phyloP scores from a whole-genome alignment of 2,888 invertebrate genomes.

The Caenorhabditis sp. region DNA sequence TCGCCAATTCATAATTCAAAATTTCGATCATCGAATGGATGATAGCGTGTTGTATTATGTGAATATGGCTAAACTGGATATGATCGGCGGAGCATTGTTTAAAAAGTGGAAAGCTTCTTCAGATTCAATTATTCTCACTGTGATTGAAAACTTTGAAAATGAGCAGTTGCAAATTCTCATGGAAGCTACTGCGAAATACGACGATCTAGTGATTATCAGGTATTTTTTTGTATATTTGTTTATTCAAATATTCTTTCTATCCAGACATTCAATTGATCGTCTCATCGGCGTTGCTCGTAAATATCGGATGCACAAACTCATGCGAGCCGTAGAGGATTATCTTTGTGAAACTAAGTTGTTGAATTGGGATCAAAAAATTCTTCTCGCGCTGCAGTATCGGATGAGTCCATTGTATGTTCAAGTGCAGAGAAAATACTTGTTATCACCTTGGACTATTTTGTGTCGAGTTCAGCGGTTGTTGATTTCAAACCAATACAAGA shows the following conservation, averaged over 20 bases:
- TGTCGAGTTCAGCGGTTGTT: conserved; percentile 39
- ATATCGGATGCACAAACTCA: conserved; percentile 33
- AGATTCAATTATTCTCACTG: conserved; percentile 11
- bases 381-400: conserved; percentile 34
- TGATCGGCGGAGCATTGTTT: conserved; percentile 35
- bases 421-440: conserved; percentile 27
- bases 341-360: conserved; percentile 24
- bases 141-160: conserved; percentile 26
- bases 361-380: conserved; percentile 40
- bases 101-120: conserved; percentile 35
- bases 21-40: conserved; percentile 28
- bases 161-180: conserved; percentile 17
- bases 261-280: conserved; percentile 15
- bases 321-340: conserved; percentile 29
- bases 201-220: conserved; percentile 23
- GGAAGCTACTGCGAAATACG: conserved; percentile 35
- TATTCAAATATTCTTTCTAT: not conserved
- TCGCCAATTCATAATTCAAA: conserved; percentile 34
- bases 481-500: conserved; percentile 7
- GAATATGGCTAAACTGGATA: conserved; percentile 15
- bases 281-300: conserved; percentile 20
- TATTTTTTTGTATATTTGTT: not conserved
- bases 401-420: conserved; percentile 39
- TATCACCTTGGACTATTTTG: conserved; percentile 34
- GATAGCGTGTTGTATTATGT: conserved; percentile 21